phyloP scores from a whole-genome alignment of 2,888 invertebrate species.

The Lycia hirtaria region DNA sequence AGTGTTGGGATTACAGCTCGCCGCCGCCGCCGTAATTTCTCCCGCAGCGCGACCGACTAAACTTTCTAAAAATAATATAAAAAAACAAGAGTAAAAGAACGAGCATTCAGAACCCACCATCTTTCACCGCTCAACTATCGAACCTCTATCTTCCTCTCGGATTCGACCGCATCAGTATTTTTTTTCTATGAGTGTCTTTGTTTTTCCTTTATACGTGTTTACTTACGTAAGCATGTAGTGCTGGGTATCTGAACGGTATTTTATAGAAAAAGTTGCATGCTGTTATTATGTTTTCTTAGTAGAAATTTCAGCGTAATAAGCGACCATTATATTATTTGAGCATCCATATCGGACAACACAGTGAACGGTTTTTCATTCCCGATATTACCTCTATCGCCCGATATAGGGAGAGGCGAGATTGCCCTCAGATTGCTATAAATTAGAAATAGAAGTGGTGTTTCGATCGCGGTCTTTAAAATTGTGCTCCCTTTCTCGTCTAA shows the following conservation, averaged over 20 bases:
- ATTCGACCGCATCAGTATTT: conserved; percentile 49
- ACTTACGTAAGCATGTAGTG: conserved; percentile 33
- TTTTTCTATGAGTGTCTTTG: conserved; percentile 42
- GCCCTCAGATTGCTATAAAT: conserved; percentile 81
- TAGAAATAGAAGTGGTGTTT: conserved; percentile 76
- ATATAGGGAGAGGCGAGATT: conserved; percentile 77
- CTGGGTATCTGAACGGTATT: conserved; percentile 26
- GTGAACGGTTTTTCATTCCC: conserved; percentile 74
- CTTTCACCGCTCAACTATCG: conserved; percentile 81
- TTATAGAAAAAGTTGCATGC: conserved; percentile 45
- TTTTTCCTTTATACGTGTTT: conserved; percentile 32
- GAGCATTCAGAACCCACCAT: conserved; percentile 76
- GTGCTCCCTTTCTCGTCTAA: conserved; percentile 81
- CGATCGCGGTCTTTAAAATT: conserved; percentile 79
- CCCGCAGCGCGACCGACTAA: conserved; percentile 77
- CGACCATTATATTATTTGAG: conserved; percentile 62
- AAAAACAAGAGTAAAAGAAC: conserved; percentile 78
- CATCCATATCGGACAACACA: conserved; percentile 58
- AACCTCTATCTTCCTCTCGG: conserved; percentile 60
- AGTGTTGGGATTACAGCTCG: conserved; percentile 69
- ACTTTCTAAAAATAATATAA: conserved; percentile 83
- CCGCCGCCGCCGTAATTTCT: conserved; percentile 78
- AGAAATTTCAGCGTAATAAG: conserved; percentile 53
- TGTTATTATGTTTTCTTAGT: conserved; percentile 50
- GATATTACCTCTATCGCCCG: conserved; percentile 75